A percentile compares a stretch with the other conserved stretches of the same genome.
These are phyloP conservation scores for Siphamia tubifer DNA, from an alignment of 2,113 vertebrate genomes.

Conservation along the genomic window DNA sequence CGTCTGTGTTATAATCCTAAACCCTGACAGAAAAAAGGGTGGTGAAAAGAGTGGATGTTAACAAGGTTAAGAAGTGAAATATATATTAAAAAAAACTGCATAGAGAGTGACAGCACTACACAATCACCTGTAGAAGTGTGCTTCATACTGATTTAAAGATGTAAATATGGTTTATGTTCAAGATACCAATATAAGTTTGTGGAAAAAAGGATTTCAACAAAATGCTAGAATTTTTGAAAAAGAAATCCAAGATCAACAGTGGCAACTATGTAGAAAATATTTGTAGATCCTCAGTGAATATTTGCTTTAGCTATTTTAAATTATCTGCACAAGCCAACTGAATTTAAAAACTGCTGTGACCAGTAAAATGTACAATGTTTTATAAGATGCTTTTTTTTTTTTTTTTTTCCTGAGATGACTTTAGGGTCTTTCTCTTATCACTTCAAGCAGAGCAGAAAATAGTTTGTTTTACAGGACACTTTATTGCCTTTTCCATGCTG, in stretches of 20 bases:
- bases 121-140: conserved; percentile 39
- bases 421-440: neutral
- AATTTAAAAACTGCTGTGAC: conserved; percentile 34
- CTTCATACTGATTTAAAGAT: conserved; percentile 4
- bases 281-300: neutral
- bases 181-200: neutral
- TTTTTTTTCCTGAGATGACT: neutral
- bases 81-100: too few relatives aligned
- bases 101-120: conserved; percentile 12
- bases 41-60: too few relatives aligned
- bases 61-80: too few relatives aligned
- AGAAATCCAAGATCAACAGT: neutral
- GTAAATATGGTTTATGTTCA: neutral
- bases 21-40: too few relatives aligned
- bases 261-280: neutral
- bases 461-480: neutral
- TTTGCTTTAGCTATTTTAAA: neutral
- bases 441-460: neutral
- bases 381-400: conserved; percentile 21
- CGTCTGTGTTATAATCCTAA: too few relatives aligned
- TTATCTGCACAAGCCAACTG: conserved; percentile 3
- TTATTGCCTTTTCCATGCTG: conserved; percentile 45
- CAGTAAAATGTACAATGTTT: conserved; percentile 10
- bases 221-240: neutral
- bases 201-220: too few relatives aligned